A percentile compares a stretch with the other conserved stretches of the same genome.
phyloP scores from a whole-genome alignment of 2,888 invertebrate genomes.

The Drosophila pseudotalamancana region DNA sequence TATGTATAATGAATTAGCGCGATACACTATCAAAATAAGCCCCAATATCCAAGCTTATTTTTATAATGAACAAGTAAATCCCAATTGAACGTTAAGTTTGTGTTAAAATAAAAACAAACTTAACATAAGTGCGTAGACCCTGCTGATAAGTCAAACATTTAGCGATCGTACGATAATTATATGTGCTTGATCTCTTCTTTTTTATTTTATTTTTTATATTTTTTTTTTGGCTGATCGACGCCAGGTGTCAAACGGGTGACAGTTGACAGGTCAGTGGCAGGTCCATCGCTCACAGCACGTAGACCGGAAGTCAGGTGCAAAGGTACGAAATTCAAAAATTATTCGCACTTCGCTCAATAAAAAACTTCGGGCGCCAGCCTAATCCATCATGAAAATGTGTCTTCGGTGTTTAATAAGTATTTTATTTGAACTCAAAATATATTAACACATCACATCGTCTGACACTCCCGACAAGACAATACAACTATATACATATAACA shows the following conservation, averaged over 20 bases:
- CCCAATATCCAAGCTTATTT: too few relatives aligned
- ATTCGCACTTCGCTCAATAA: background rate
- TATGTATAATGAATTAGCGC: slow-evolving; percentile 10
- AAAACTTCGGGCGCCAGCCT: slow-evolving; percentile 11
- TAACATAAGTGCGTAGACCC: slow-evolving; percentile 15
- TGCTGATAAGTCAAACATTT: slow-evolving; percentile 40
- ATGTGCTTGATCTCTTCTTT: slow-evolving; percentile 40
- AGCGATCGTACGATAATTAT: slow-evolving; percentile 58
- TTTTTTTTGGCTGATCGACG: slow-evolving; percentile 10
- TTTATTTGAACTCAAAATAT: slow-evolving; percentile 50
- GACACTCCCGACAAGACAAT: slow-evolving; percentile 69
- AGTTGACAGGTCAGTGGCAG: slow-evolving; percentile 20
- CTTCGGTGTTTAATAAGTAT: slow-evolving; percentile 12
- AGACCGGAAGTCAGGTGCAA: background rate
- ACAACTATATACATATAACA: background rate
- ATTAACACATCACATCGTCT: slow-evolving; percentile 72
- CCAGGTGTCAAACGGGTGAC: slow-evolving; percentile 9
- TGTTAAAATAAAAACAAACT: background rate
- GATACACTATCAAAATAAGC: slow-evolving; percentile 3
- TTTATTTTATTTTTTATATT: too few relatives aligned
- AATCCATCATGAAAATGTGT: slow-evolving; percentile 50
- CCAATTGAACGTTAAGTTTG: slow-evolving; percentile 10
- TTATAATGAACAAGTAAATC: slow-evolving; percentile 21
- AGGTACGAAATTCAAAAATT: background rate
- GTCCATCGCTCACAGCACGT: slow-evolving; percentile 23